Conservation (phyloP, 1,140 invertebrate genomes). For the Branchinecta lynchi region DNA sequence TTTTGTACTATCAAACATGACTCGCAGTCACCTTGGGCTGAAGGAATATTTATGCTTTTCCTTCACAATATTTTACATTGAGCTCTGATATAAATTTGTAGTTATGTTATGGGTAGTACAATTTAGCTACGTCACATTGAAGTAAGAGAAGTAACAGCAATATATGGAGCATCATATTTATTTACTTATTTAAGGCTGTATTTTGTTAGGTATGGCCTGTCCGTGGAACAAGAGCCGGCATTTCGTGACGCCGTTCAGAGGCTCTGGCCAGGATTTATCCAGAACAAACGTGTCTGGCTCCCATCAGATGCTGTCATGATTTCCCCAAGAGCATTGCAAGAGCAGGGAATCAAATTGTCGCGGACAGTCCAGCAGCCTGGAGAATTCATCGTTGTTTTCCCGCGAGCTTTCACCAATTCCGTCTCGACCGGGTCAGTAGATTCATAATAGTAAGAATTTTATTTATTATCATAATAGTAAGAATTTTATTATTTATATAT, state of each 20-base stretch:
- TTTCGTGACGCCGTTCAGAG: slow-evolving; percentile 55
- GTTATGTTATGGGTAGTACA: not conserved
- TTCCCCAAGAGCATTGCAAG: slow-evolving; percentile 59
- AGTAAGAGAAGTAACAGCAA: not conserved
- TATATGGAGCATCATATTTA: not conserved
- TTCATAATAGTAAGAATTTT: too few relatives aligned
- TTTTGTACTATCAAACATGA: too few relatives aligned
- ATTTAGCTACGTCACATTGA: too few relatives aligned
- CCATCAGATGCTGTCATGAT: slow-evolving; percentile 89
- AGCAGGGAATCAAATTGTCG: slow-evolving; percentile 57
- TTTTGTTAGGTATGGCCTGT: slow-evolving; percentile 53
- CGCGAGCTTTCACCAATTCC: slow-evolving; percentile 72
- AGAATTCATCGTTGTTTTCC: slow-evolving; percentile 80
- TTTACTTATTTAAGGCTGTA: not conserved
- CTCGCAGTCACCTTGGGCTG: too few relatives aligned
- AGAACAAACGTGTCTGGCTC: slow-evolving; percentile 63
- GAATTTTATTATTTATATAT: too few relatives aligned
- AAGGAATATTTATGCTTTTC: too few relatives aligned
- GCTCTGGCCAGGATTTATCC: slow-evolving; percentile 60
- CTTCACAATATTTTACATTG: slow-evolving; percentile 10
- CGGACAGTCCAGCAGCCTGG: slow-evolving; percentile 69
- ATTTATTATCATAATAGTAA: too few relatives aligned
- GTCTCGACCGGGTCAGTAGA: slow-evolving; percentile 44
- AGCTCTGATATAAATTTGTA: not conserved
- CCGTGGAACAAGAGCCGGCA: slow-evolving; percentile 52